A percentile compares a stretch with the other conserved stretches of the same genome.
Conservation (phyloP, 2,888 invertebrate genomes). For the Danaus chrysippus region DNA sequence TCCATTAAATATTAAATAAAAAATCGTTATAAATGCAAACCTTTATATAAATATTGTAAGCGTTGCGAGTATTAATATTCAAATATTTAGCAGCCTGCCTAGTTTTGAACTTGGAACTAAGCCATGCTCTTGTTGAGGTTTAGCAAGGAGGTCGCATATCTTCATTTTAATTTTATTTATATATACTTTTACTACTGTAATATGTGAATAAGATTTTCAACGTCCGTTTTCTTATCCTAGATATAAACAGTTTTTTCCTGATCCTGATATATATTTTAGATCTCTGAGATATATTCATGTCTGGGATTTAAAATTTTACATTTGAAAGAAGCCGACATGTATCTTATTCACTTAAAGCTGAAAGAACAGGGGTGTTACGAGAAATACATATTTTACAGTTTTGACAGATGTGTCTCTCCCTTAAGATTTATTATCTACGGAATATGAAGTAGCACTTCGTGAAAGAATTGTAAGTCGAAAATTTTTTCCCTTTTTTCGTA, state of each 20-base stretch:
- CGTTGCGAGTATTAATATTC: constrained; percentile 8
- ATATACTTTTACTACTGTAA: neutral
- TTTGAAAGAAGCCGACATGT: constrained; percentile 38
- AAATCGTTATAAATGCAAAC: too few species aligned
- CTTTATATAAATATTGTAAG: too few species aligned
- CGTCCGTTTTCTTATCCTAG: too few species aligned
- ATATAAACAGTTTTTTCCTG: too few species aligned
- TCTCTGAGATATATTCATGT: neutral
- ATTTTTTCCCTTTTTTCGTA: constrained; percentile 60
- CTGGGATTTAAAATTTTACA: constrained; percentile 19
- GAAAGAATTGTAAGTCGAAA: constrained; percentile 41
- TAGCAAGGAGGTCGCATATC: constrained; percentile 20
- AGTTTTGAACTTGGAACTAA: constrained; percentile 22
- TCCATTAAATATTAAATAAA: too few species aligned
- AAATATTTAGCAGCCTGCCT: constrained; percentile 13
- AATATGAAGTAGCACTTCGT: constrained; percentile 67
- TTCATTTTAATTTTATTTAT: constrained; percentile 17
- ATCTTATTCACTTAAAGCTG: constrained; percentile 50
- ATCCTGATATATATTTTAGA: too few species aligned
- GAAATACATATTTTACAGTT: constrained; percentile 76
- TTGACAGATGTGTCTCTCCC: constrained; percentile 73
- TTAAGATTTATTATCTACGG: constrained; percentile 65
- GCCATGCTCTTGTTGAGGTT: constrained; percentile 28
- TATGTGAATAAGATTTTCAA: too few species aligned
- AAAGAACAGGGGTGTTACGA: constrained; percentile 52